These are phyloP conservation scores for Buathra laborator DNA, from an alignment of 2,888 invertebrate genomes.

Conservation along the genomic window DNA sequence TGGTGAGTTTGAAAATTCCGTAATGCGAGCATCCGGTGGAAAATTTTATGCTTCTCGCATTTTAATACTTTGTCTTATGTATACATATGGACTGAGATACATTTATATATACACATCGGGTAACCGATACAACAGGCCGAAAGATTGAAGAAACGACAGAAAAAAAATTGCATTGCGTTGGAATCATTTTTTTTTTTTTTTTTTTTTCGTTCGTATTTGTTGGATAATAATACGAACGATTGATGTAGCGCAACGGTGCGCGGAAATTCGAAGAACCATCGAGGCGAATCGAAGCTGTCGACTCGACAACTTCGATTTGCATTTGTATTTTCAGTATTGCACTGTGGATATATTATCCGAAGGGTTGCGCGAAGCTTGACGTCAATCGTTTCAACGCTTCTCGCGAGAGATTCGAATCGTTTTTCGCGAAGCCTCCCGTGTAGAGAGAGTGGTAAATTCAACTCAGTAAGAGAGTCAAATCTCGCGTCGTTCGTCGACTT, in stretches of 20 bases:
- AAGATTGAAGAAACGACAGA: neutral
- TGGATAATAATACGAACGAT: constrained; percentile 3
- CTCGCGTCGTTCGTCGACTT: neutral
- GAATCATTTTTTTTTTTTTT: constrained; percentile 11
- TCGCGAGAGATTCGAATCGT: constrained; percentile 18
- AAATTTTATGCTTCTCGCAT: constrained; percentile 41
- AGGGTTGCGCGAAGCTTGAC: constrained; percentile 13
- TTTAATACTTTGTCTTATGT: neutral
- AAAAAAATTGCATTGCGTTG: neutral
- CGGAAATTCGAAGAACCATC: constrained; percentile 17
- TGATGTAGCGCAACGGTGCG: constrained; percentile 11
- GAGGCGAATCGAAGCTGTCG: neutral
- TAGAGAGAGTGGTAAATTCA: constrained; percentile 6
- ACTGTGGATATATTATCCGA: neutral
- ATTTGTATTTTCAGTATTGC: neutral
- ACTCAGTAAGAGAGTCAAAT: constrained; percentile 14
- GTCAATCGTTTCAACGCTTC: constrained; percentile 33
- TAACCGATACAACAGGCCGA: neutral
- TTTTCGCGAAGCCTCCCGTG: neutral
- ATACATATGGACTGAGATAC: neutral
- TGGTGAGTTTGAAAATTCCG: constrained; percentile 44
- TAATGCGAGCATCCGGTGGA: constrained; percentile 59
- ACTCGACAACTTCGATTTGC: neutral
- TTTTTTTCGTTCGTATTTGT: constrained; percentile 2
- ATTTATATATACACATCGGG: neutral